A percentile compares a stretch with the other conserved stretches of the same genome.
These are phyloP conservation scores for Epinotia brunnichana DNA, from an alignment of 2,888 invertebrate species.

Conservation along the genomic window DNA sequence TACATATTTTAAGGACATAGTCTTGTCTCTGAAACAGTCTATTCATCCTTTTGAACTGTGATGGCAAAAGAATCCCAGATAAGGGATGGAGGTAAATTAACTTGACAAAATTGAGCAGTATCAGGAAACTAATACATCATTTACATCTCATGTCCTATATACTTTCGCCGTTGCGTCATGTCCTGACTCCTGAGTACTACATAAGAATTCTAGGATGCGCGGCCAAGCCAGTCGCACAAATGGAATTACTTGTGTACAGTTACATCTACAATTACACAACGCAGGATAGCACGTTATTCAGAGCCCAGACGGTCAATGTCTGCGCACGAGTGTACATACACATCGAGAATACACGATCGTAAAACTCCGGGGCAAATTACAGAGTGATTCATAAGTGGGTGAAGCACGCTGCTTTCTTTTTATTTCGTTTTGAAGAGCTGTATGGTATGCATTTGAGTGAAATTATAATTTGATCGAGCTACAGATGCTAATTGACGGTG, in stretches of 20 bases:
- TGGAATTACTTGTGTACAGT: slow-evolving; percentile 39
- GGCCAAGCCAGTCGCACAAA: slow-evolving; percentile 6
- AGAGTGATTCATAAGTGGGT: slow-evolving; percentile 45
- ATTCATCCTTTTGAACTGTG: no score
- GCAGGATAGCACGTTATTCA: slow-evolving; percentile 63
- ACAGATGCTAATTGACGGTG: neutral
- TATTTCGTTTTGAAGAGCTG: slow-evolving; percentile 5
- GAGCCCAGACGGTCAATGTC: slow-evolving; percentile 74
- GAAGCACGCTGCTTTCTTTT: slow-evolving; percentile 15
- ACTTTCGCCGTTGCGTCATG: no score
- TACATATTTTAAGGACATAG: no score
- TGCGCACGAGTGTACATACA: slow-evolving; percentile 52
- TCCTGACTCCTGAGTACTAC: no score
- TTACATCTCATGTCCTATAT: no score
- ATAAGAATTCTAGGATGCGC: slow-evolving; percentile 9
- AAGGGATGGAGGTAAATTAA: no score
- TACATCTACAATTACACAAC: slow-evolving; percentile 55
- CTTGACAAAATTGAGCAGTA: no score
- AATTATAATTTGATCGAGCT: neutral
- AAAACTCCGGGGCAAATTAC: slow-evolving; percentile 47
- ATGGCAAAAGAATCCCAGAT: no score
- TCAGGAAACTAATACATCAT: no score
- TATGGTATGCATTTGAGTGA: neutral
- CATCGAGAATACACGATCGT: slow-evolving; percentile 40
- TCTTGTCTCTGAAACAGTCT: no score